A percentile compares a stretch with the other conserved stretches of the same genome.
These are phyloP conservation scores for Thalassophryne amazonica DNA, from an alignment of 2,797 vertebrate species.

Conservation along the genomic window DNA sequence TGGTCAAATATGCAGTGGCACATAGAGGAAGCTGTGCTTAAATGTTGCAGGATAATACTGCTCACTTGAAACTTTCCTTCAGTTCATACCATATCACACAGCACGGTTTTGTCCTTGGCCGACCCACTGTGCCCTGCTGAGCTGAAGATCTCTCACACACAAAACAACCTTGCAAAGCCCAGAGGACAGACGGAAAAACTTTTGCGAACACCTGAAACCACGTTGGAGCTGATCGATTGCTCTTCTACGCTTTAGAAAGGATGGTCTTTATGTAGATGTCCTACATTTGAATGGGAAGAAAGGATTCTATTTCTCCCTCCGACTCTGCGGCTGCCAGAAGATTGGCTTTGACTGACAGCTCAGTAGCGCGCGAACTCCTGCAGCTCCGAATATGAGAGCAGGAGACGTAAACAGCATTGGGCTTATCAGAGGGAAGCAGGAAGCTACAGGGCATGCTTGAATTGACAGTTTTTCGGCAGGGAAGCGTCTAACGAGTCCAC, in stretches of 20 bases:
- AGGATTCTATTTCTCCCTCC: slow-evolving; percentile 70
- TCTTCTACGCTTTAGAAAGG: slow-evolving; percentile 48
- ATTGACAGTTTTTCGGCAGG: slow-evolving; percentile 41
- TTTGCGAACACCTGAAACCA: slow-evolving; percentile 57
- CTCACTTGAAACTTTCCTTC: slow-evolving; percentile 11
- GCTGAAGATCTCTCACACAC: slow-evolving; percentile 42
- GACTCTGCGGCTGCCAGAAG: slow-evolving; percentile 69
- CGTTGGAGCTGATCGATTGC: slow-evolving; percentile 66
- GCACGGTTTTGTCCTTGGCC: slow-evolving; percentile 36
- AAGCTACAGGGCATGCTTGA: slow-evolving; percentile 63
- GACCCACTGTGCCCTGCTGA: slow-evolving; percentile 21
- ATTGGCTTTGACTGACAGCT: slow-evolving; percentile 78
- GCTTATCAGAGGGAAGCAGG: slow-evolving; percentile 79
- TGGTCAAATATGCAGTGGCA: too few relatives aligned
- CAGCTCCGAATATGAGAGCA: slow-evolving; percentile 62
- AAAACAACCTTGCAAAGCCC: slow-evolving; percentile 42
- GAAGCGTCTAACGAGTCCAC: slow-evolving; percentile 31
- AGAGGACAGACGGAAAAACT: slow-evolving; percentile 32
- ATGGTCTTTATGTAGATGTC: slow-evolving; percentile 65
- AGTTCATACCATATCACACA: slow-evolving; percentile 18
- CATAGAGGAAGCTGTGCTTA: background rate
- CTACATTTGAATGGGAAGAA: slow-evolving; percentile 63
- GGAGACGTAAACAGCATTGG: slow-evolving; percentile 71
- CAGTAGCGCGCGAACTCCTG: slow-evolving; percentile 55
- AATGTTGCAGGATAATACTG: background rate